A percentile compares a stretch with the other conserved stretches of the same genome.
phyloP scores from a whole-genome alignment of 2,797 vertebrate species.

The Xiphophorus birchmanni region DNA sequence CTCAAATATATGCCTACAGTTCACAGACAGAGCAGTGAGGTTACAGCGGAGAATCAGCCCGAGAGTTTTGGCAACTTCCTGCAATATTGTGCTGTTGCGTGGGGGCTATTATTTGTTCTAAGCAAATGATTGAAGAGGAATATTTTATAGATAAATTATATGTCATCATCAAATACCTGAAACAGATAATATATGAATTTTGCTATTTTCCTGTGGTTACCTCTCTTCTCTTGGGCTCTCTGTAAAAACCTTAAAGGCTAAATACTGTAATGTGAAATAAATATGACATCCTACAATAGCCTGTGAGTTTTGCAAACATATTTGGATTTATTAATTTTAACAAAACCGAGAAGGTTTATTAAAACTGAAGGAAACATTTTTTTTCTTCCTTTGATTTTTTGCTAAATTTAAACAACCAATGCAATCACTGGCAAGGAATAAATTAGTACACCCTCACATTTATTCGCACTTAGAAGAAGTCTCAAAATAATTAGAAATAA shows the following conservation, averaged over 20 bases:
- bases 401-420: background rate
- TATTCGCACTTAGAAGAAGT: background rate
- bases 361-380: background rate
- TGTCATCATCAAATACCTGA: background rate
- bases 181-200: background rate
- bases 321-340: background rate
- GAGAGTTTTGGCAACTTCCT: background rate
- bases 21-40: background rate
- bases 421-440: background rate
- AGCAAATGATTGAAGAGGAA: background rate
- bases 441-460: background rate
- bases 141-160: conserved; percentile 2
- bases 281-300: background rate
- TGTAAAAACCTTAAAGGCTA: background rate
- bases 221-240: background rate
- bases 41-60: background rate
- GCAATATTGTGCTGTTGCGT: background rate
- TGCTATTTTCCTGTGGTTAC: background rate
- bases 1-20: background rate
- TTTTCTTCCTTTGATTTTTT: background rate
- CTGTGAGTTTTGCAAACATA: background rate
- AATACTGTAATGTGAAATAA: background rate
- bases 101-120: background rate
- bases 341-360: background rate
- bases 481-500: background rate